Evolutionary conservation across 2,113 vertebrate species (phyloP), one percentile per base, ranked within the genome.

Genomic region (Heterotis niloticus): DNA sequence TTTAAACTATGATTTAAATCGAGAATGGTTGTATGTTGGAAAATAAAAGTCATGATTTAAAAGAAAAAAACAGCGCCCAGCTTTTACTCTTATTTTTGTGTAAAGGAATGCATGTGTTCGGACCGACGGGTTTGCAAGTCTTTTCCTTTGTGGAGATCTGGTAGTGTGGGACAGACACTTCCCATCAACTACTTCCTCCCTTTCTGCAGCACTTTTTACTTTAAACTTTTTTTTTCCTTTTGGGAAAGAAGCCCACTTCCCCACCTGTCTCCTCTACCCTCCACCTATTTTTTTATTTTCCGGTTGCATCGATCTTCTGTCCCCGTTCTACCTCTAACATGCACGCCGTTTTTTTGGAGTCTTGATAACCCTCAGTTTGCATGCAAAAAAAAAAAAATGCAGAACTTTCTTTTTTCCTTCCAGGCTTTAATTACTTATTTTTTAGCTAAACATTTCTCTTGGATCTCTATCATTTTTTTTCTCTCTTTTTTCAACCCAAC

Each of bases 351-450:
- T 95, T 94, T 94, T 95, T 95, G 95, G 93, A 94, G 94, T 93
- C 95, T 96, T 95, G 94, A 96, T 89, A 94, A 95, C 94, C 95
- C 93, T 95, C 95, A 94, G 95, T 96, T 98, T 99, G 97, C 97
- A 98, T 99, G 97, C 95, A 91, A 90, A 92, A 94, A 96, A n/a
- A n/a, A n/a, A n/a, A n/a, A 92, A 94, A 96, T 94, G 93, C 95
- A 95, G 91, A 95, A 92, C 78, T 81, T 88, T 83, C 86, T 87
- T 86, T 28, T 20, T 12, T 7, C 24, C 74, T 74, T 86, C 84
- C 87, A 90, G 88, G 91, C 89, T 90, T 90, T 90, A 89, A 88
- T 81, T 85, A 82, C 78, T 85, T 82, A 67, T 83, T 90, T 89
- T 89, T 88, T 85, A 86, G 87, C 89, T 91, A 81, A 91, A 87